Conservation (phyloP, 2,888 invertebrate species). For the Leptopterna dolabrata region DNA sequence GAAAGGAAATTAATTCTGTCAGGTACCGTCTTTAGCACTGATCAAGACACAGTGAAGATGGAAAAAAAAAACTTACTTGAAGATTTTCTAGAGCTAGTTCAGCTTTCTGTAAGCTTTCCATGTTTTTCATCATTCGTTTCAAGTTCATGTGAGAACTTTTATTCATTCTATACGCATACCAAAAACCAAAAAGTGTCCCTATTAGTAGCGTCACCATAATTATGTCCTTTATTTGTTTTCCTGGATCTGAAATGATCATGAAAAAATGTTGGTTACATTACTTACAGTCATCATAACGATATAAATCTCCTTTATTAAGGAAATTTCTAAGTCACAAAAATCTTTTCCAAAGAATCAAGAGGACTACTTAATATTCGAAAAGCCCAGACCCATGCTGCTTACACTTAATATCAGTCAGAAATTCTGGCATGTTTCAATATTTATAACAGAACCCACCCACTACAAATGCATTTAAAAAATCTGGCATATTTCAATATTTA, state of each 20-base stretch:
- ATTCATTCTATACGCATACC: slow-evolving; percentile 92
- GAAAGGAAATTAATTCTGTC: slow-evolving; percentile 30
- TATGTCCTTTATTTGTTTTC: slow-evolving; percentile 80
- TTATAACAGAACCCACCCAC: too few species aligned
- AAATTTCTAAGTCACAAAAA: too few species aligned
- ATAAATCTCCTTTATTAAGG: too few species aligned
- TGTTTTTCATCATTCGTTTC: slow-evolving; percentile 91
- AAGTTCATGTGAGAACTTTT: slow-evolving; percentile 88
- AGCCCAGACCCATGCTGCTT: too few species aligned
- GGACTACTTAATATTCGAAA: too few species aligned
- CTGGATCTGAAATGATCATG: slow-evolving; percentile 15
- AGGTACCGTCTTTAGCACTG: background rate
- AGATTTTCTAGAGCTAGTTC: slow-evolving; percentile 88
- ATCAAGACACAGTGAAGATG: background rate
- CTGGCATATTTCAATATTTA: too few species aligned
- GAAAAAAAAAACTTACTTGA: slow-evolving; percentile 70
- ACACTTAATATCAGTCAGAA: too few species aligned
- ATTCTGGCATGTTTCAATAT: too few species aligned
- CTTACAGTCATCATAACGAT: background rate
- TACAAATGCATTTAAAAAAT: too few species aligned
- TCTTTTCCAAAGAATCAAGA: too few species aligned
- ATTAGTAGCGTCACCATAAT: slow-evolving; percentile 85
- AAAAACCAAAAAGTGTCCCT: slow-evolving; percentile 87
- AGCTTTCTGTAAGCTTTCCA: slow-evolving; percentile 91
- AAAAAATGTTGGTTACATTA: background rate